Conservation (phyloP, 2,797 vertebrate genomes). For the Sciaenops ocellatus region DNA sequence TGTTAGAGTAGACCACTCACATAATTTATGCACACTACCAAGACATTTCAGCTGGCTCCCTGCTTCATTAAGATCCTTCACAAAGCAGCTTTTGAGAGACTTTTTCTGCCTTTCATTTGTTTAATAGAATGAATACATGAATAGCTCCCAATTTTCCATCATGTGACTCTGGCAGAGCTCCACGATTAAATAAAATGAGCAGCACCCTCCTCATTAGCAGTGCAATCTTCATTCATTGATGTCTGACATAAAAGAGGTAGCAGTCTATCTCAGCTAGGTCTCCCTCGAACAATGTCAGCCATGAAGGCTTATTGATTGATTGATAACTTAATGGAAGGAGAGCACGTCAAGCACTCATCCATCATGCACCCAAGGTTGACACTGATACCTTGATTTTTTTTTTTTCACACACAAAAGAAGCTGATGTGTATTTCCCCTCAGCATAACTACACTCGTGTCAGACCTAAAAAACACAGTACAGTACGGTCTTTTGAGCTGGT, state of each 20-base stretch:
- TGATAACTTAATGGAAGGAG: constrained; percentile 11
- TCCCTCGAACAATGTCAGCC: neutral
- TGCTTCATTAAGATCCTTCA: constrained; percentile 20
- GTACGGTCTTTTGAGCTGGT: neutral
- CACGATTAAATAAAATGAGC: neutral
- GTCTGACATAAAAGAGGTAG: neutral
- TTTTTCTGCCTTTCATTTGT: constrained; percentile 13
- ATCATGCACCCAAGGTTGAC: constrained; percentile 11
- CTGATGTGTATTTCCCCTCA: neutral
- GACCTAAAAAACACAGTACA: neutral
- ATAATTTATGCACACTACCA: constrained; percentile 26
- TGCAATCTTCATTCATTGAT: neutral
- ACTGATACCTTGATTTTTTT: constrained; percentile 5
- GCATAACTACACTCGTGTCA: neutral
- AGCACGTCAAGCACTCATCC: constrained; percentile 20
- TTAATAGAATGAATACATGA: constrained; percentile 12
- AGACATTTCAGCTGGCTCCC: neutral
- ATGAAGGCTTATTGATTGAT: neutral
- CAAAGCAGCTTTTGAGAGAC: neutral
- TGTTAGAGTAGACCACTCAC: neutral
- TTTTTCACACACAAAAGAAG: constrained; percentile 4
- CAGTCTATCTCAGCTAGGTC: neutral
- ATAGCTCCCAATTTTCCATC: constrained; percentile 23
- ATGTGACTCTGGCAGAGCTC: constrained; percentile 22
- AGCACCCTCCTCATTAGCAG: constrained; percentile 10